Evolutionary conservation across 2,797 vertebrate species (phyloP).

Genomic region (Alosa sapidissima): DNA sequence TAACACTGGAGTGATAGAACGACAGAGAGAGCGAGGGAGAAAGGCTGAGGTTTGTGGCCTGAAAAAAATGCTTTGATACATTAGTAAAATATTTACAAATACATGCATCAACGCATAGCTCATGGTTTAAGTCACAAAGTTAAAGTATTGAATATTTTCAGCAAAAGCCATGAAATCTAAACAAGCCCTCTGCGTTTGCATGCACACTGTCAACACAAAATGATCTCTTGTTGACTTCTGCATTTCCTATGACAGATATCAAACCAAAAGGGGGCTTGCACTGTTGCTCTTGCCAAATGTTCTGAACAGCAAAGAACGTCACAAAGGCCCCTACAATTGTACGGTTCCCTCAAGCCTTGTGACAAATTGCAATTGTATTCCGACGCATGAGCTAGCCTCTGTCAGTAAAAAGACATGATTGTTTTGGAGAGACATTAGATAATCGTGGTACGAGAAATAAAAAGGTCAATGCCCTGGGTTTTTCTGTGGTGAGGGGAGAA

Average conservation of each 20-base stretch:
- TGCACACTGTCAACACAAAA: constrained; percentile 10
- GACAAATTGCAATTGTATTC: constrained; percentile 19
- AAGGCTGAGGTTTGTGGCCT: not conserved
- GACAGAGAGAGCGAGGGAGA: not conserved
- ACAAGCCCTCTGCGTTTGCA: not conserved
- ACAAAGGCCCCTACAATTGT: not conserved
- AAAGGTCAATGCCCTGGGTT: constrained; percentile 28
- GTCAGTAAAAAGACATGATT: constrained; percentile 43
- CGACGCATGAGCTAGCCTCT: constrained; percentile 22
- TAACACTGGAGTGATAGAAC: not conserved
- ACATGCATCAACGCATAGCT: not conserved
- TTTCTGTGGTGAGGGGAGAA: constrained; percentile 6
- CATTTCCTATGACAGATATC: not conserved
- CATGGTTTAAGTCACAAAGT: constrained; percentile 10
- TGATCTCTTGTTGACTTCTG: constrained; percentile 3
- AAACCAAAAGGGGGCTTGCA: not conserved
- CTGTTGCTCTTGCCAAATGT: not conserved
- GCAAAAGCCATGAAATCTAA: constrained; percentile 9
- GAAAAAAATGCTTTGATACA: constrained; percentile 1
- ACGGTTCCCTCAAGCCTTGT: not conserved
- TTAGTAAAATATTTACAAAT: constrained; percentile 10
- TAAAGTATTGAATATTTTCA: constrained; percentile 9
- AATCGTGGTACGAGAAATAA: constrained; percentile 36
- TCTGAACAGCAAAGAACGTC: not conserved
- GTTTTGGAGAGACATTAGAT: constrained; percentile 39